Conservation (phyloP, 2,888 invertebrate species). For the Thera britannica region DNA sequence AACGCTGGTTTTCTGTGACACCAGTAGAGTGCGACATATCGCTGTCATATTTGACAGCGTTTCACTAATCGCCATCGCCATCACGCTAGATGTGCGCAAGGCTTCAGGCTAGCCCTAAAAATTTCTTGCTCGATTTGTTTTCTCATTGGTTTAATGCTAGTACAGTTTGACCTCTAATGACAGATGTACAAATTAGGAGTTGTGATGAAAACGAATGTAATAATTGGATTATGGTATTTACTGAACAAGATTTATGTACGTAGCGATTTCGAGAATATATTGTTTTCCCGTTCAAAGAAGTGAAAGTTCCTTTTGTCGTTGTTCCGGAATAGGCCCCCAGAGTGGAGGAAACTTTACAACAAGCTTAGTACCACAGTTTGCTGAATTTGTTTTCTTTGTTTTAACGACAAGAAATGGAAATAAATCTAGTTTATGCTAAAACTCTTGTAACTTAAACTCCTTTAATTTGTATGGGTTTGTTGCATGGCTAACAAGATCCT, state of each 20-base stretch:
- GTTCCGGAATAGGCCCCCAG: slow-evolving; percentile 51
- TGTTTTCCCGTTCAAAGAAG: slow-evolving; percentile 28
- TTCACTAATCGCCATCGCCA: no score
- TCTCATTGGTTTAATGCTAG: no score
- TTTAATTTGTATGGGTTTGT: no score
- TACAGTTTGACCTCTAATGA: no score
- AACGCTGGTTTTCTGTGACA: no score
- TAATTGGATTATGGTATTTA: slow-evolving; percentile 15
- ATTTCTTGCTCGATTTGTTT: no score
- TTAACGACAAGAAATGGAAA: slow-evolving; percentile 21
- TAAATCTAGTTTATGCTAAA: slow-evolving; percentile 11
- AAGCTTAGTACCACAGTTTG: slow-evolving; percentile 47
- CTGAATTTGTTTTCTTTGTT: slow-evolving; percentile 36
- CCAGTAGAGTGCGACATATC: no score
- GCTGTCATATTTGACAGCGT: no score
- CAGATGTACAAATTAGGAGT: no score
- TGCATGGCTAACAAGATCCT: neutral
- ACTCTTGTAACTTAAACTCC: neutral
- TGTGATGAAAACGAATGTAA: no score
- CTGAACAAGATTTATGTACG: slow-evolving; percentile 16
- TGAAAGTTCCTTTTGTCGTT: slow-evolving; percentile 48
- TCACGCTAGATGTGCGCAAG: no score
- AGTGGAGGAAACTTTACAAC: slow-evolving; percentile 55
- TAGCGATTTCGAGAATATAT: slow-evolving; percentile 15
- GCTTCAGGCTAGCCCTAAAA: no score